phyloP scores from a whole-genome alignment of 2,113 vertebrate genomes.

The Ahaetulla prasina region DNA sequence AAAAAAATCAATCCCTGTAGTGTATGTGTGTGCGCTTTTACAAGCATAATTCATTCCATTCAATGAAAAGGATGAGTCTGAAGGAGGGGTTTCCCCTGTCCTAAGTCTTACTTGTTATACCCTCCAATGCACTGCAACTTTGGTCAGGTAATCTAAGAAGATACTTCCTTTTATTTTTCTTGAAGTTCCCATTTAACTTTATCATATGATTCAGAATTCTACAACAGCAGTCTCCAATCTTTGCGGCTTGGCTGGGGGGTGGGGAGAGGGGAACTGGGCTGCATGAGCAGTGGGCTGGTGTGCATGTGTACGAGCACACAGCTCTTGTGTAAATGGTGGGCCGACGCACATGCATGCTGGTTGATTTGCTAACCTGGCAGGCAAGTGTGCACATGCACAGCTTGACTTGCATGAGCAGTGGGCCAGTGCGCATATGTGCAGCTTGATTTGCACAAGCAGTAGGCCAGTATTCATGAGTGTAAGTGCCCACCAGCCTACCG shows the following conservation, averaged over 20 bases:
- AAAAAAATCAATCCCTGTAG: neutral
- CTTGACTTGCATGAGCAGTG: too few relatives aligned
- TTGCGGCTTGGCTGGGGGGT: too few relatives aligned
- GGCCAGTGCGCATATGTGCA: too few relatives aligned
- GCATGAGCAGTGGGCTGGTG: too few relatives aligned
- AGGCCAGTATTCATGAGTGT: accelerated
- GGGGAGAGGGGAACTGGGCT: too few relatives aligned
- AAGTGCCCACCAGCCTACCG: too few relatives aligned
- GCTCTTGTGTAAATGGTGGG: too few relatives aligned
- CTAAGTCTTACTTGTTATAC: neutral
- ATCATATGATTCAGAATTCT: neutral
- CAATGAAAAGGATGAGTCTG: neutral
- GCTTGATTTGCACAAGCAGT: too few relatives aligned
- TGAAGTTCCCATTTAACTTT: neutral
- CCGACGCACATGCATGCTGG: too few relatives aligned
- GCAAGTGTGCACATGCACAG: too few relatives aligned
- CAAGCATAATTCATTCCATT: neutral
- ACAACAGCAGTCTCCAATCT: neutral
- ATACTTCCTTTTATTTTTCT: neutral
- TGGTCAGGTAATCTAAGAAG: neutral
- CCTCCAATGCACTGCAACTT: neutral
- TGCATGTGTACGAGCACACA: too few relatives aligned
- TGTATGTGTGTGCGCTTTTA: neutral
- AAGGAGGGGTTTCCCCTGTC: neutral
- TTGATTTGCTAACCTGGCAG: too few relatives aligned